phyloP scores from a whole-genome alignment of 1,140 invertebrate species.

The Camponotus vicinus region DNA sequence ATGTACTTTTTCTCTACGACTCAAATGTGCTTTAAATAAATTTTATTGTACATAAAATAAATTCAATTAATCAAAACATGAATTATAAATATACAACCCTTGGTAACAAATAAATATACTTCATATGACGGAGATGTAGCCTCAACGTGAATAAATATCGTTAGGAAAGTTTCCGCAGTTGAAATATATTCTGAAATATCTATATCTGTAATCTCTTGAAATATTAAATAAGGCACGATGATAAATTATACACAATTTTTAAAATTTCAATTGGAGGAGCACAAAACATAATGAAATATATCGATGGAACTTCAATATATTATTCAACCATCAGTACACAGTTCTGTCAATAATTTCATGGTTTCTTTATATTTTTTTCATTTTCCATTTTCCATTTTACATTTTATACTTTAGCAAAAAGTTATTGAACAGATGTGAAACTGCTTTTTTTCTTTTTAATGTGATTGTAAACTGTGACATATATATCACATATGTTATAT shows the following conservation, averaged over 20 bases:
- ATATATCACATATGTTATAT: neutral
- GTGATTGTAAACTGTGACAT: neutral
- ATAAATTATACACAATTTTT: neutral
- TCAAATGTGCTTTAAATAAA: slow-evolving; percentile 52
- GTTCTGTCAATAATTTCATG: neutral
- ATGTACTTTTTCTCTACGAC: neutral
- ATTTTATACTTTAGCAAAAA: neutral
- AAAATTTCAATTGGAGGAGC: neutral
- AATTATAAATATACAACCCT: slow-evolving; percentile 15
- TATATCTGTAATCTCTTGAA: neutral
- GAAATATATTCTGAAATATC: neutral
- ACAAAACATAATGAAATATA: neutral
- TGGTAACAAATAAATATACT: neutral
- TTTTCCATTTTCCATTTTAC: neutral
- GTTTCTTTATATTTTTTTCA: neutral
- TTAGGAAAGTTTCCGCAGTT: neutral
- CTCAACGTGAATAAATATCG: neutral
- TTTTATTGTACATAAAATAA: slow-evolving; percentile 64
- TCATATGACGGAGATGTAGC: neutral
- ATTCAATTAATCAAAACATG: slow-evolving; percentile 29
- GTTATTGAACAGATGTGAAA: neutral
- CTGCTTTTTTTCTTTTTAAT: neutral
- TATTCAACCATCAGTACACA: neutral
- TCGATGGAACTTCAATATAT: neutral
- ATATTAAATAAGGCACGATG: neutral